Evolutionary conservation across 2,113 vertebrate species (phyloP).

Genomic region (Malurus elegans): DNA sequence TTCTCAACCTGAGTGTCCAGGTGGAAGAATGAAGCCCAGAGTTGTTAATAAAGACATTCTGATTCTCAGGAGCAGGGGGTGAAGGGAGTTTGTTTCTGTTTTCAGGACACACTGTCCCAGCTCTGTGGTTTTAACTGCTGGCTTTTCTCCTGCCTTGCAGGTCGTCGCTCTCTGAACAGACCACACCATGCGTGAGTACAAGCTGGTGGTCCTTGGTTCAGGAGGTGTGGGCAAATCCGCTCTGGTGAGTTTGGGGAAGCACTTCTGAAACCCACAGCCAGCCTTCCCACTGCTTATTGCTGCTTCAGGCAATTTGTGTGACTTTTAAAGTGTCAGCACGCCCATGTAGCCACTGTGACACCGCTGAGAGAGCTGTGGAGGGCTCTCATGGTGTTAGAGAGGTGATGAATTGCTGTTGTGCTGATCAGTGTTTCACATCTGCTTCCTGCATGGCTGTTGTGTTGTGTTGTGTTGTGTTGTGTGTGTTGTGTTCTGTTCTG

Average conservation of each 20-base stretch:
- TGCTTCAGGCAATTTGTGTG: fast-evolving
- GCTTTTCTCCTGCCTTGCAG: conserved; percentile 67
- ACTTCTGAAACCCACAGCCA: neutral
- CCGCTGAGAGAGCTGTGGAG: neutral
- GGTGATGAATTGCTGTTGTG: neutral
- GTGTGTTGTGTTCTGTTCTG: too few species aligned
- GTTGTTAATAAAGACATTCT: neutral
- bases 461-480: too few species aligned
- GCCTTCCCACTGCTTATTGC: fast-evolving
- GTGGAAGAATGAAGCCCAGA: fast-evolving
- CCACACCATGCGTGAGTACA: conserved; percentile 99
- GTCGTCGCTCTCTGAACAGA: conserved; percentile 80
- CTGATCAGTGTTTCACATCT: neutral
- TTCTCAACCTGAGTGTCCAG: too few species aligned
- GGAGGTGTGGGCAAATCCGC: conserved; percentile 99
- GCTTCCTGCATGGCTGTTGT: neutral
- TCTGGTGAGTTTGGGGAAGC: conserved; percentile 85
- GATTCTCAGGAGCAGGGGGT: fast-evolving
- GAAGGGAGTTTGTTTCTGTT: neutral
- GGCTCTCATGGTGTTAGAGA: neutral
- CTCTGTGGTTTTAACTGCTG: neutral
- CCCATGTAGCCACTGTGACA: fast-evolving
- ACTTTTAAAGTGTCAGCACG: fast-evolving
- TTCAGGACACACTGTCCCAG: neutral
- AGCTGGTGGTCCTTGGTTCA: conserved; percentile 99